A percentile compares a stretch with the other conserved stretches of the same genome.
Evolutionary conservation across 92 coral and sea anemone genomes (phyloP).

Genomic region (Diadumene lineata): DNA sequence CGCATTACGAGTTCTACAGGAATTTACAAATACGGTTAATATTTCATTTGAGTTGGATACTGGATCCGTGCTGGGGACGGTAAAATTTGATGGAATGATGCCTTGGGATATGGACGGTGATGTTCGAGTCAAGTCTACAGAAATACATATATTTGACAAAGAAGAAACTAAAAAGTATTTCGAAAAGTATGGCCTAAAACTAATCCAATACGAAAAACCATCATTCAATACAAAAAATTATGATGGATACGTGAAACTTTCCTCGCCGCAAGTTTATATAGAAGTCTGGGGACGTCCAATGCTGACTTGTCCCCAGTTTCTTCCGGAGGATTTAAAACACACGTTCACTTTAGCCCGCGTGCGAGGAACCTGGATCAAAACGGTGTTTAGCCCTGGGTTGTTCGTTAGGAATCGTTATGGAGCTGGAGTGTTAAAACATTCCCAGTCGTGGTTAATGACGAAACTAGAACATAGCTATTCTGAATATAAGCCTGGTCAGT

Average conservation of each 20-base stretch:
- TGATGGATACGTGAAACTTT: background rate
- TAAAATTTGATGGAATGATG: constrained; percentile 43
- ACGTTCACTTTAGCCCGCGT: constrained; percentile 34
- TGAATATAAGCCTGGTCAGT: constrained; percentile 30
- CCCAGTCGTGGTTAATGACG: constrained; percentile 34
- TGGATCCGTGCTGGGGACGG: constrained; percentile 46
- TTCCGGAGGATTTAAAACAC: constrained; percentile 47
- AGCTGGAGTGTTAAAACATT: constrained; percentile 42
- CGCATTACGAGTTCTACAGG: constrained; percentile 19
- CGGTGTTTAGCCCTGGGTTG: constrained; percentile 43
- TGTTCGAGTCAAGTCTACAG: constrained; percentile 3
- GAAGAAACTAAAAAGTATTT: constrained; percentile 25
- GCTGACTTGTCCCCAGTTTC: constrained; percentile 30
- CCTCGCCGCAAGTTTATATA: background rate
- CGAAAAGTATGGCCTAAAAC: constrained; percentile 24
- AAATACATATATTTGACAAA: constrained; percentile 24
- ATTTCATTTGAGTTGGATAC: constrained; percentile 43
- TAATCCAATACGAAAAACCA: constrained; percentile 18
- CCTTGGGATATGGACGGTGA: constrained; percentile 64
- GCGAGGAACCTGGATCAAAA: constrained; percentile 34
- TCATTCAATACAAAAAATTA: background rate
- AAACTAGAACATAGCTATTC: constrained; percentile 23
- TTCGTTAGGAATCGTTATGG: constrained; percentile 59
- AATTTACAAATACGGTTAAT: constrained; percentile 27
- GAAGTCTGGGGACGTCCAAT: constrained; percentile 28